Conservation (phyloP, 2,113 vertebrate species). For the Chamaea fasciata region DNA sequence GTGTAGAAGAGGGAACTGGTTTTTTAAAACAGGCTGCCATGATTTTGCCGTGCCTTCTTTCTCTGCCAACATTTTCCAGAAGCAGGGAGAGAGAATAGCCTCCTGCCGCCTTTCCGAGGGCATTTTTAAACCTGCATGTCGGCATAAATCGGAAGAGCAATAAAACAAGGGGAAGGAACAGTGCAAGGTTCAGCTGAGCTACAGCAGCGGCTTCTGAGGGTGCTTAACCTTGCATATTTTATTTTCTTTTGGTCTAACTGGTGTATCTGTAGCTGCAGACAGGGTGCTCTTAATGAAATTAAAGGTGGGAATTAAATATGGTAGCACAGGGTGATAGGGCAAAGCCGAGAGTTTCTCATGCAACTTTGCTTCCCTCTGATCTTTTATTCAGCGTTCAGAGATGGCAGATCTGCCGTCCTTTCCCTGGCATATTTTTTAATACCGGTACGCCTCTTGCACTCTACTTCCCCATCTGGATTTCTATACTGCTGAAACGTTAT, state of each 20-base stretch:
- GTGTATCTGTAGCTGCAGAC: not conserved
- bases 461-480: not conserved
- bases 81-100: not conserved
- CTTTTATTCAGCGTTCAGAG: not conserved
- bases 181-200: not conserved
- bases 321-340: not conserved
- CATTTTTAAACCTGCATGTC: not conserved
- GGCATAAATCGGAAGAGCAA: not conserved
- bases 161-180: not conserved
- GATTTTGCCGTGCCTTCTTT: accelerated
- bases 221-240: not conserved
- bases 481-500: not conserved
- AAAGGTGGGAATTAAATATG: not conserved
- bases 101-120: not conserved
- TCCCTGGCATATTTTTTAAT: not conserved
- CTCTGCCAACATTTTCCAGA: not conserved
- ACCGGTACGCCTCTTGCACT: not conserved
- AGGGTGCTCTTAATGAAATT: not conserved
- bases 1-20: not conserved
- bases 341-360: not conserved
- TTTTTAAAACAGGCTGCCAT: not conserved
- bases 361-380: not conserved
- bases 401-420: not conserved
- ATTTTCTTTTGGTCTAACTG: not conserved
- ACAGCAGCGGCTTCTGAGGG: not conserved